Base-by-base conservation (phyloP, 2,797 vertebrate genomes). In the Sebastolobus altivelis region DNA sequence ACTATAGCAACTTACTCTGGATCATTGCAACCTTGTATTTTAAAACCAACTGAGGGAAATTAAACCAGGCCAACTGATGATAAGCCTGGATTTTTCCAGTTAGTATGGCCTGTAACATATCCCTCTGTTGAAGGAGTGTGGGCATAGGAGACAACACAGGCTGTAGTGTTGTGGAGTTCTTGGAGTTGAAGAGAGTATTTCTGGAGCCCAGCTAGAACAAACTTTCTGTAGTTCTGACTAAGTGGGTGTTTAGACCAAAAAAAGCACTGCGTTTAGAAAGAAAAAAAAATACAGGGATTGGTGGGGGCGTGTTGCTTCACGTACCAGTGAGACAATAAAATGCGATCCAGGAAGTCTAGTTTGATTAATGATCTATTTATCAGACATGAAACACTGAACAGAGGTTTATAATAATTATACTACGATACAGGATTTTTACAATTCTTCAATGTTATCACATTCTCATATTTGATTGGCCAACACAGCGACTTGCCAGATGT, bases 181-280 rank as follows among this genome's bases (percentile, higher is more conserved):
- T 22, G 59, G 72, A 66, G 73, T 58, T 22, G 59, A 75, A 49
- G 60, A 67, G 68, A 77, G 59, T 88, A 85, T 89, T 88, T 87
- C 76, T 5, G 67, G 85, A 85, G 72, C 27, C 6, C 43, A 9
- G 70, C 75, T 78, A 22, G 22, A 85, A 69, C 54, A 80, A 75
- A 77, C 69, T 71, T 85, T 82, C 12, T 25, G 33, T 78, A 55
- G 65, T 73, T 80, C 43, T 78, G 77, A 83, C 75, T 52, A 59
- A 67, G 79, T 83, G 73, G 75, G 71, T 4, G 73, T 65, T 81
- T 8, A 65, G 80, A 82, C 58, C 27, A 79, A 73, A 86, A 87
- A 60, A 35, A 82, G 55, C 54, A 40, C 13, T 35, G 38, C 3
- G 27, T 69, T 74, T 49, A 25, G 72, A 74, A 55, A 56, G 0